A percentile compares a stretch with the other conserved stretches of the same genome.
These are phyloP conservation scores for Zonitis immaculata DNA, from an alignment of 2,888 invertebrate genomes.

Conservation along the genomic window DNA sequence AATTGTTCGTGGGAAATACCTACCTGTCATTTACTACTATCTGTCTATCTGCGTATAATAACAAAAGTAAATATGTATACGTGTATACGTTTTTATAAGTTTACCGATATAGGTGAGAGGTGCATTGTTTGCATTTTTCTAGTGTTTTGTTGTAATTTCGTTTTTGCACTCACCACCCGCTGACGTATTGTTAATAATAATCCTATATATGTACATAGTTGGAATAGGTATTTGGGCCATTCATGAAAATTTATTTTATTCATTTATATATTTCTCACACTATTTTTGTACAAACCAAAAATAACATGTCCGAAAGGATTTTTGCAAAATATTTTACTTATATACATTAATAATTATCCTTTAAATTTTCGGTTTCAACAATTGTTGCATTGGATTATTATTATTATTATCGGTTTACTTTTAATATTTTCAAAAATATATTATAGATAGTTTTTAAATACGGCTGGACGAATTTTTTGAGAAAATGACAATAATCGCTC, in stretches of 20 bases:
- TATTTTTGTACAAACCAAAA: not conserved
- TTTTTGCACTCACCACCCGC: slow-evolving; percentile 15
- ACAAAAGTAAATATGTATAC: slow-evolving; percentile 16
- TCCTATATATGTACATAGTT: slow-evolving; percentile 6
- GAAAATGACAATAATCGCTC: no score
- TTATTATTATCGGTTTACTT: no score
- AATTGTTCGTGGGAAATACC: not conserved
- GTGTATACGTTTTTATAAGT: slow-evolving; percentile 6
- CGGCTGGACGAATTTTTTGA: no score
- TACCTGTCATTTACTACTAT: slow-evolving; percentile 16
- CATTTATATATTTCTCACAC: not conserved
- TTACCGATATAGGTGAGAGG: slow-evolving; percentile 17
- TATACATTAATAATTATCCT: not conserved
- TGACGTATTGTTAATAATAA: slow-evolving; percentile 15
- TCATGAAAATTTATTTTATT: not conserved
- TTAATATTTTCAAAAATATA: no score
- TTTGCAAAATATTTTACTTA: not conserved
- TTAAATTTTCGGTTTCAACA: not conserved
- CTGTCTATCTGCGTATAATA: slow-evolving; percentile 10
- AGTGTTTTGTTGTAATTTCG: slow-evolving; percentile 19
- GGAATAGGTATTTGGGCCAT: not conserved
- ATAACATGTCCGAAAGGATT: not conserved
- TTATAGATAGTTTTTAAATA: no score
- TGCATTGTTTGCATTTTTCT: slow-evolving; percentile 20
- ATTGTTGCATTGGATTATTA: not conserved